A percentile compares a stretch with the other conserved stretches of the same genome.
Conservation (phyloP, 2,797 vertebrate genomes). For the Silurus lanzhouensis region DNA sequence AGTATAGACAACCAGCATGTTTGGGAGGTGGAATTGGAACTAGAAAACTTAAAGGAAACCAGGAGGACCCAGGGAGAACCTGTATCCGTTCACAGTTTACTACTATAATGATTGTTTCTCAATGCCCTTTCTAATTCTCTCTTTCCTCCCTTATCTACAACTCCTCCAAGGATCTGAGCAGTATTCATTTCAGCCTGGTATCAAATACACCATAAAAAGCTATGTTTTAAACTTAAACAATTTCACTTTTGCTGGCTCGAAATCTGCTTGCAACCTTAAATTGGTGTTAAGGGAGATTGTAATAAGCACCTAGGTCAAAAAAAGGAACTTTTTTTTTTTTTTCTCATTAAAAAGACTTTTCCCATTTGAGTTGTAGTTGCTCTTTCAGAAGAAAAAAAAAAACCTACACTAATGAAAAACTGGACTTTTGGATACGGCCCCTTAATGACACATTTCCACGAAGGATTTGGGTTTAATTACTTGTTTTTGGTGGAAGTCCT, state of each 20-base stretch:
- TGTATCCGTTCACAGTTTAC: neutral
- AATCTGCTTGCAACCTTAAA: neutral
- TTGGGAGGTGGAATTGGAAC: neutral
- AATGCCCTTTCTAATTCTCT: neutral
- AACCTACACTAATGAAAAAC: neutral
- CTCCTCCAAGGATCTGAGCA: neutral
- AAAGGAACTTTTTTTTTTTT: neutral
- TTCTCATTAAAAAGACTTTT: conserved; percentile 23
- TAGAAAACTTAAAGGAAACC: neutral
- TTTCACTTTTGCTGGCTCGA: neutral
- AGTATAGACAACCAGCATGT: neutral
- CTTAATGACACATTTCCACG: neutral
- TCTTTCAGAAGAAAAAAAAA: conserved; percentile 15
- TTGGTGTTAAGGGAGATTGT: conserved; percentile 23
- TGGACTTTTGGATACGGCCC: conserved; percentile 10
- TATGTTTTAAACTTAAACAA: neutral
- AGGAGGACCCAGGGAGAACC: neutral
- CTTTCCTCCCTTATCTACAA: neutral
- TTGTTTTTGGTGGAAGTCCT: conserved; percentile 9
- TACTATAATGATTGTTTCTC: neutral
- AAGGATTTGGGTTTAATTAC: conserved; percentile 15
- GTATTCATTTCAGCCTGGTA: neutral
- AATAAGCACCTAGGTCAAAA: neutral
- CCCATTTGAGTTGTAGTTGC: conserved; percentile 1
- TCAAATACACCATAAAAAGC: neutral